Conservation (phyloP, 2,888 invertebrate species). For the Pyrrhia umbra region DNA sequence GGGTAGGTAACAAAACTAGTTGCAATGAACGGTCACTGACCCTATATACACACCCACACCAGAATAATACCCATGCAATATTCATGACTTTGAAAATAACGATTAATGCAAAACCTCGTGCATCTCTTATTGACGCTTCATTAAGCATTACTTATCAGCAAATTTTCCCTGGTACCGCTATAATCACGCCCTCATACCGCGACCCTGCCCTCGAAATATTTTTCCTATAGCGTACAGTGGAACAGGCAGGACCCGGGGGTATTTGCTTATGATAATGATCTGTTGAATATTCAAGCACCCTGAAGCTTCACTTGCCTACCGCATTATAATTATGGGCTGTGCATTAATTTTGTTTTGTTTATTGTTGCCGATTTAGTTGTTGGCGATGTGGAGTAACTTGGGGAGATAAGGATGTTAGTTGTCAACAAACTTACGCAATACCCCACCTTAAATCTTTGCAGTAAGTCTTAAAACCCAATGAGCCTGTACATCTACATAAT, state of each 20-base stretch:
- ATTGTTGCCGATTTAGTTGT: conserved; percentile 53
- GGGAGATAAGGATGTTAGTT: conserved; percentile 1
- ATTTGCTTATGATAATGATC: conserved; percentile 74
- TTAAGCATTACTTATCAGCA: conserved; percentile 43
- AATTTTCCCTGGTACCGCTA: conserved; percentile 11
- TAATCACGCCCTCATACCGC: conserved; percentile 30
- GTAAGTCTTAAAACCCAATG: not conserved
- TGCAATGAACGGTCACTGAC: conserved; percentile 10
- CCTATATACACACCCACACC: conserved; percentile 8
- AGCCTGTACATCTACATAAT: not conserved
- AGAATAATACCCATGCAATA: conserved; percentile 27
- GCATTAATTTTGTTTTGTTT: conserved; percentile 56
- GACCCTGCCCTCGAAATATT: conserved; percentile 45
- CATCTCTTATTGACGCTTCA: conserved; percentile 43
- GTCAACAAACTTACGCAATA: not conserved
- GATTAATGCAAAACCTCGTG: conserved; percentile 21
- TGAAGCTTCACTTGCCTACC: conserved; percentile 54
- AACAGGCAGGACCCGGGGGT: conserved; percentile 57
- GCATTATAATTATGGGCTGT: conserved; percentile 47
- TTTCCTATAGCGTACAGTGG: conserved; percentile 21
- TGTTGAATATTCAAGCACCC: conserved; percentile 71
- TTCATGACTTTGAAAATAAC: conserved; percentile 36
- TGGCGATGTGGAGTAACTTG: conserved; percentile 12
- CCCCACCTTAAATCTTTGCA: not conserved
- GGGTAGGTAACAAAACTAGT: not conserved